Percentiles rank a stretch among this genome's conserved stretches.
These are phyloP conservation scores for Hozukius guyotensis DNA, from an alignment of 2,797 vertebrate genomes.

Conservation along the genomic window DNA sequence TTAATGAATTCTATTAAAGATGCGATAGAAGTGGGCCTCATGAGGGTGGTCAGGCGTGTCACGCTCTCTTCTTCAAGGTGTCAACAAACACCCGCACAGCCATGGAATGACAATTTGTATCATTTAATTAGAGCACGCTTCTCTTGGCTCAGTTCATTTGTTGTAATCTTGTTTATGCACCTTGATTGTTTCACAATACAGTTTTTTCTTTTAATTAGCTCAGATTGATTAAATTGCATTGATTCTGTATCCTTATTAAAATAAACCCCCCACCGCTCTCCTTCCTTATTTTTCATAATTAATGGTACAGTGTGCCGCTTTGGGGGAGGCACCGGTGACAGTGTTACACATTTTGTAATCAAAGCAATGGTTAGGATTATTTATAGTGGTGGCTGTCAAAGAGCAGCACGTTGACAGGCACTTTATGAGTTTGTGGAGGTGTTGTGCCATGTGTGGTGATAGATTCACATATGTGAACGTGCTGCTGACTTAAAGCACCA, in stretches of 20 bases:
- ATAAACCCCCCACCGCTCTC: constrained; percentile 45
- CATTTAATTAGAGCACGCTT: constrained; percentile 78
- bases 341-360: constrained; percentile 64
- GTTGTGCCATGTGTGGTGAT: constrained; percentile 16
- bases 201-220: constrained; percentile 81
- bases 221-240: constrained; percentile 82
- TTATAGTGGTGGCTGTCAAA: constrained; percentile 63
- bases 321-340: constrained; percentile 43
- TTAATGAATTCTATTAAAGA: constrained; percentile 49
- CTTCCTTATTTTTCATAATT: constrained; percentile 82
- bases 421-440: constrained; percentile 53
- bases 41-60: constrained; percentile 52
- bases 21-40: constrained; percentile 24
- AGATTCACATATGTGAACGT: constrained; percentile 38
- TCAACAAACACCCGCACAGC: constrained; percentile 65
- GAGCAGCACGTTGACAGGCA: constrained; percentile 38
- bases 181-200: constrained; percentile 82
- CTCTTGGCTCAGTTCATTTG: constrained; percentile 78
- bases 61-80: constrained; percentile 58
- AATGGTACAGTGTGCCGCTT: constrained; percentile 56
- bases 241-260: constrained; percentile 83
- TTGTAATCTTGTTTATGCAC: constrained; percentile 84
- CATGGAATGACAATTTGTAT: constrained; percentile 81
- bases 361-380: constrained; percentile 61
- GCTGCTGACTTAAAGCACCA: constrained; percentile 35